Evolutionary conservation across 1,140 invertebrate genomes (phyloP), one percentile per base, ranked within the genome.

Genomic region (Monochamus saltuarius): DNA sequence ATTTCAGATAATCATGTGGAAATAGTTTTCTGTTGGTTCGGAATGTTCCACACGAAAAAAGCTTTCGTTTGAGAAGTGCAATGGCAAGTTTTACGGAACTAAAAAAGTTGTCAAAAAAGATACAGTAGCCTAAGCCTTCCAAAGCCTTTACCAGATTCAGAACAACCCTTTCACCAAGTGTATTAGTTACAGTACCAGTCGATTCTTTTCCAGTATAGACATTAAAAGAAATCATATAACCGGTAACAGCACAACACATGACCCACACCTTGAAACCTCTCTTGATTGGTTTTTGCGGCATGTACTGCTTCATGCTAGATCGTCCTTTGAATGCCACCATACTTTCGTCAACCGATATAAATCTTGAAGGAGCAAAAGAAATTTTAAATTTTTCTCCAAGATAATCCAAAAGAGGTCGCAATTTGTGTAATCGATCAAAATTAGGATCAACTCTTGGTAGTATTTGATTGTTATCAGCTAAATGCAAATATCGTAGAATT

Each of bases 381-480:
- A 62, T 56, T 43, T 59, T 62, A 73, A 60, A 62, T 56, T 43
- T 59, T 19, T 49, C n/a, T 65, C 46, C 68, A 2, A 76, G 52
- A 50, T 66, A 60, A 16, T 50, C 53, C 50, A 77, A 59, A 14
- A 73, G 42, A 49, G 68, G 73, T 34, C 68, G 58, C 39, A 75
- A 55, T 71, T 75, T 75, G 56, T 73, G 74, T 17, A 76, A 59
- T 70, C 74, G 76, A 64, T 75, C 72, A 71, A 66, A 73, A 42
- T 66, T 61, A 42, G 57, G 45, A 45, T 69, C 42, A 57, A 59
- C 59, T 68, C 62, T 61, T 42, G 62, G 64, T 50, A 70, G 68
- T 65, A 66, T 60, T 59, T 71, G 50, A 53, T 2, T 51, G 64
- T 75, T 75, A 53, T 75, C 71, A 49, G 74, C 73, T 35, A 77